Conservation (phyloP, 2,888 invertebrate genomes). For the Gymnosoma rotundatum region DNA sequence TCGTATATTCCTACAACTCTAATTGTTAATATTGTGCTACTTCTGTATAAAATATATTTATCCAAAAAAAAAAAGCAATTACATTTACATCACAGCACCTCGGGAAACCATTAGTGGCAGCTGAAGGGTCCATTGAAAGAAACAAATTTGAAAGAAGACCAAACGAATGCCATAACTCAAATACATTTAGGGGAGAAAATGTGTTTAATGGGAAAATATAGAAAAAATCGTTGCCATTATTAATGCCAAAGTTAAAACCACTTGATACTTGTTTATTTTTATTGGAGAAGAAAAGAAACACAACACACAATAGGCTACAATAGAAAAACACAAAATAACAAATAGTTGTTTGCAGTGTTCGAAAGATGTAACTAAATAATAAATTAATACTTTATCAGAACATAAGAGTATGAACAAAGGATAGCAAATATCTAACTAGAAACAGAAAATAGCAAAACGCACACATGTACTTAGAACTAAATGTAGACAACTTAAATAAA, state of each 20-base stretch:
- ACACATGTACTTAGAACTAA: constrained; percentile 32
- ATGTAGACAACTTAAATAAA: constrained; percentile 15
- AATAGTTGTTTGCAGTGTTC: neutral
- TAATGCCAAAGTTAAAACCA: constrained; percentile 50
- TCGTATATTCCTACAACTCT: neutral
- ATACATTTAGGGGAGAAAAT: neutral
- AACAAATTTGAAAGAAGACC: constrained; percentile 3
- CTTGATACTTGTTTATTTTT: constrained; percentile 41
- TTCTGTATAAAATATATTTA: constrained; percentile 8
- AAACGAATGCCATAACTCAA: constrained; percentile 12
- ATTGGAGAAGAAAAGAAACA: neutral
- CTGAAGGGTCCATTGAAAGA: constrained; percentile 8
- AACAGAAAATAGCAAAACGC: constrained; percentile 39
- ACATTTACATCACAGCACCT: constrained; percentile 45
- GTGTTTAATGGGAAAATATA: neutral
- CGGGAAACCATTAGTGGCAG: constrained; percentile 5
- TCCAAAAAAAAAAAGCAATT: constrained; percentile 54
- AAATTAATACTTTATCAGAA: constrained; percentile 48
- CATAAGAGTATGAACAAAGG: neutral
- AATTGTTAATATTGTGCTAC: constrained; percentile 3
- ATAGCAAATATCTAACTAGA: constrained; percentile 23
- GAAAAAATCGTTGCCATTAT: neutral
- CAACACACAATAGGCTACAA: neutral
- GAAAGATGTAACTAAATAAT: constrained; percentile 42
- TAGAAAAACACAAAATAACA: neutral